A percentile compares a stretch with the other conserved stretches of the same genome.
phyloP scores from a whole-genome alignment of 2,797 vertebrate species.

The Trichosurus vulpecula region DNA sequence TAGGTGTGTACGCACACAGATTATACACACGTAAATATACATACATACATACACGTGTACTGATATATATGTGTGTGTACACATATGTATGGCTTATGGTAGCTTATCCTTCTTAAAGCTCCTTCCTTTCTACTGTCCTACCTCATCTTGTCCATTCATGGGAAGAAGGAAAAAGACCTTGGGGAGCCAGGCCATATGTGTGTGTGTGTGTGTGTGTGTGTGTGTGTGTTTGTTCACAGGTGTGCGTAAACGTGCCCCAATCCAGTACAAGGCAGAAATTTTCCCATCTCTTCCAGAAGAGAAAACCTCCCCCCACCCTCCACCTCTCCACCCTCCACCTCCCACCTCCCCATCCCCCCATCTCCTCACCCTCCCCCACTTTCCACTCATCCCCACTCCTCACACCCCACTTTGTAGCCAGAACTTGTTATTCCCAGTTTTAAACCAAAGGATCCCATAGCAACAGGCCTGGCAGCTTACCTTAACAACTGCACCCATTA shows the following conservation, averaged over 20 bases:
- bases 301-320: not conserved
- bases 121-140: not conserved
- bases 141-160: not conserved
- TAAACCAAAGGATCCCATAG: conserved; percentile 72
- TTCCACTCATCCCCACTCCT: not conserved
- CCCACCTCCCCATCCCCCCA: not conserved
- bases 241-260: not conserved
- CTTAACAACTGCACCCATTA: conserved; percentile 57
- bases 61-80: not conserved
- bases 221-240: no score
- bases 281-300: not conserved
- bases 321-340: not conserved
- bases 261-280: not conserved
- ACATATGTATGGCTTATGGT: not conserved
- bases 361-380: not conserved
- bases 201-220: no score
- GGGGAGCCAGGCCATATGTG: not conserved
- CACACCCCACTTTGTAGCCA: conserved; percentile 22
- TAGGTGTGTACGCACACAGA: not conserved
- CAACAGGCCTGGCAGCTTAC: conserved; percentile 47
- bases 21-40: not conserved
- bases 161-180: not conserved
- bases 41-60: not conserved
- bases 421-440: conserved; percentile 49
- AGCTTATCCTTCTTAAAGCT: not conserved